Evolutionary conservation across 2,888 invertebrate species (phyloP).

Genomic region (Volucella bombylans): DNA sequence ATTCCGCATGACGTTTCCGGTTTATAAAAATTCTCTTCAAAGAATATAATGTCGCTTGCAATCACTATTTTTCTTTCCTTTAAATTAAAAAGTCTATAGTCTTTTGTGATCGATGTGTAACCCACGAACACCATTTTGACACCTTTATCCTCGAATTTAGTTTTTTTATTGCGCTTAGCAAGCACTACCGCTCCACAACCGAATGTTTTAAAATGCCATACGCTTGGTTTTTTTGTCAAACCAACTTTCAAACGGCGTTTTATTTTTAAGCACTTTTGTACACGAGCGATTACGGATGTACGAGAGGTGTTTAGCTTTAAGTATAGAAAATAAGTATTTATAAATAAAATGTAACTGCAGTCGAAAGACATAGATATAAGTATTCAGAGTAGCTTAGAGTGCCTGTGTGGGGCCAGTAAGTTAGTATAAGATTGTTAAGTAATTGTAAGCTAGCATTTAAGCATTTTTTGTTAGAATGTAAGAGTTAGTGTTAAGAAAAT

Average conservation of each 20-base stretch:
- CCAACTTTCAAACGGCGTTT: background rate
- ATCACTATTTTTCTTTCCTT: constrained; percentile 45
- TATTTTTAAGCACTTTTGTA: background rate
- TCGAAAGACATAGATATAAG: no score
- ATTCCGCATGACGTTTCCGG: background rate
- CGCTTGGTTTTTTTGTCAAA: background rate
- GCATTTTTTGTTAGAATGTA: no score
- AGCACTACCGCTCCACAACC: constrained; percentile 26
- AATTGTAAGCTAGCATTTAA: no score
- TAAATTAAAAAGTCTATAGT: constrained; percentile 51
- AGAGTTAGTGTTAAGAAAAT: no score
- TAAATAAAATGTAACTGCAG: no score
- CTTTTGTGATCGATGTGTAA: constrained; percentile 65
- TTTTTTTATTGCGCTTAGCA: constrained; percentile 11
- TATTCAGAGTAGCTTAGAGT: no score
- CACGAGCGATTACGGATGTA: no score
- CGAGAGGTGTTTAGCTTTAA: no score
- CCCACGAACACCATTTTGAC: constrained; percentile 57
- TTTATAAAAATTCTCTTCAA: constrained; percentile 11
- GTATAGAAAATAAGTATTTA: no score
- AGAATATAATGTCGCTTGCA: constrained; percentile 65
- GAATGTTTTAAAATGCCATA: constrained; percentile 12
- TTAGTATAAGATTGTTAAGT: no score
- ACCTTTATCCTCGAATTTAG: constrained; percentile 9
- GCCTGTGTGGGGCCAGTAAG: no score